These are phyloP conservation scores for Dromas ardeola DNA, from an alignment of 2,113 vertebrate genomes.

Conservation along the genomic window DNA sequence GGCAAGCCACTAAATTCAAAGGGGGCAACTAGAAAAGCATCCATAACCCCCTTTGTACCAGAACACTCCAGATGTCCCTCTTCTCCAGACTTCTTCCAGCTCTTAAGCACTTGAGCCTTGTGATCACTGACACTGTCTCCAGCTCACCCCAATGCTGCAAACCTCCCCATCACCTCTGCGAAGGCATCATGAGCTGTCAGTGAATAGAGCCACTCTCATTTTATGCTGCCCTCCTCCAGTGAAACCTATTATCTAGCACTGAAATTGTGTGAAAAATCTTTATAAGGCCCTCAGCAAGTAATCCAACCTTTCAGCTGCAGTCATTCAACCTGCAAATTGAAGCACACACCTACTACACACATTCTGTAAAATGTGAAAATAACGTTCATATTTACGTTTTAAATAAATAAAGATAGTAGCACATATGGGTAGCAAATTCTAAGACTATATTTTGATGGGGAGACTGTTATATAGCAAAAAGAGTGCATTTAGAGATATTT, in stretches of 20 bases:
- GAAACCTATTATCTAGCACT: background rate
- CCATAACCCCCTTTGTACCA: fast-evolving
- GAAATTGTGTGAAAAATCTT: background rate
- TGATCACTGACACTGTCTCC: background rate
- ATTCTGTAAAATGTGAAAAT: background rate
- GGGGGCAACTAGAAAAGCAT: background rate
- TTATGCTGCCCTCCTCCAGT: background rate
- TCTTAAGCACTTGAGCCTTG: background rate
- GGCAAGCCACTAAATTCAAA: background rate
- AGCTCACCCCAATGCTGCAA: background rate
- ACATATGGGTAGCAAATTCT: background rate
- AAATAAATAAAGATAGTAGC: background rate
- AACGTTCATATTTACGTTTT: background rate
- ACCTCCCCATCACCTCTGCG: background rate
- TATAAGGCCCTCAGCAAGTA: background rate
- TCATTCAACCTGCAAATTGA: background rate
- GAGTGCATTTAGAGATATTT: background rate
- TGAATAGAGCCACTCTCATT: background rate
- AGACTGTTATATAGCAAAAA: background rate
- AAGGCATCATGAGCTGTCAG: background rate
- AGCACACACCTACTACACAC: background rate
- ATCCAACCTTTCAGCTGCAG: background rate
- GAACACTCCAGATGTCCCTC: background rate
- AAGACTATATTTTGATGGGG: background rate
- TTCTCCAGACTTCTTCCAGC: background rate